phyloP scores from a whole-genome alignment of 2,113 vertebrate genomes.

The Clarias macrocephalus region DNA sequence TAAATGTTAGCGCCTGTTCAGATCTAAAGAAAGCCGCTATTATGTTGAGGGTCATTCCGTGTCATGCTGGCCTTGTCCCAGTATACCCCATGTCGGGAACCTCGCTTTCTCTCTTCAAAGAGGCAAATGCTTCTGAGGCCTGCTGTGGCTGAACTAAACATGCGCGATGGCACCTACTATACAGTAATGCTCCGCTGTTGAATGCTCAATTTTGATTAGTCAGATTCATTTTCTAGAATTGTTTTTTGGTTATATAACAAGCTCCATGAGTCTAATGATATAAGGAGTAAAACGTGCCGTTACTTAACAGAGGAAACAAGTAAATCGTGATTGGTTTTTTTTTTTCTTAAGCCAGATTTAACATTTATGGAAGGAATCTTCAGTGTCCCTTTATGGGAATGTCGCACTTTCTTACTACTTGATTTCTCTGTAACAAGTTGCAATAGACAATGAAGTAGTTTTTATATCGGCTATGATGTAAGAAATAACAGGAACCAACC shows the following conservation, averaged over 20 bases:
- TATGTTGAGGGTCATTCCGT: constrained; percentile 55
- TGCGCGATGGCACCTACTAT: neutral
- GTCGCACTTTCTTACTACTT: no score
- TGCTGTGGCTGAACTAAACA: neutral
- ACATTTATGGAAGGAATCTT: neutral
- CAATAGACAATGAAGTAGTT: no score
- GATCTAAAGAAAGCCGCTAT: constrained; percentile 55
- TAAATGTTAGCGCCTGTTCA: constrained; percentile 65
- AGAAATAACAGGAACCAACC: no score
- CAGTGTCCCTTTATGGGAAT: neutral
- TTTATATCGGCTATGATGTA: no score
- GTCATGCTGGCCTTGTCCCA: constrained; percentile 34
- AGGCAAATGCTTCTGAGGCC: neutral
- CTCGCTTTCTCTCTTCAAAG: constrained; percentile 38
- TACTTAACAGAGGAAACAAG: neutral
- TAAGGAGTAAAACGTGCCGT: neutral
- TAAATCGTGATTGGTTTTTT: neutral
- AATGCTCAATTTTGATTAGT: neutral
- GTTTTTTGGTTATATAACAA: neutral
- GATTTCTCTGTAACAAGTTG: no score
- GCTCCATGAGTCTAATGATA: neutral
- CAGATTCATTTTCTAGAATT: neutral
- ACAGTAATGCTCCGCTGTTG: neutral
- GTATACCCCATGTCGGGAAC: constrained; percentile 6
- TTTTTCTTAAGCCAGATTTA: neutral